phyloP scores from a whole-genome alignment of 2,113 vertebrate genomes.

The Nanger granti region DNA sequence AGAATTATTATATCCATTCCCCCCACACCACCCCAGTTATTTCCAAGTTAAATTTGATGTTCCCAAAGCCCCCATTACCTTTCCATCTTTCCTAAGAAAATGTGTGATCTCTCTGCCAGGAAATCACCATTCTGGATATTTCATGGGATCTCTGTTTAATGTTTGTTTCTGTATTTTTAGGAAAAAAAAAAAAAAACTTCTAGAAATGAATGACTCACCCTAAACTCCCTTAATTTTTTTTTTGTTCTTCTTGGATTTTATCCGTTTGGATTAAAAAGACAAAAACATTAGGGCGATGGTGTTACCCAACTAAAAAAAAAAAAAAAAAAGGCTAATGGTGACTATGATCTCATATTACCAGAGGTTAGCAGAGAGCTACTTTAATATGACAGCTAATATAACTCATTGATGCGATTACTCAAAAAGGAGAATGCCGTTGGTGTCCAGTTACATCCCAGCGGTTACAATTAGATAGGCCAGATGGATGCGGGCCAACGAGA shows the following conservation, averaged over 20 bases:
- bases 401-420: conserved; percentile 70
- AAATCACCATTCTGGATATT: neutral
- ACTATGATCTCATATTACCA: conserved; percentile 63
- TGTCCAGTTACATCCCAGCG: conserved; percentile 69
- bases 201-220: neutral
- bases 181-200: neutral
- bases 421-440: conserved; percentile 56
- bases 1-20: neutral
- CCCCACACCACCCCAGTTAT: neutral
- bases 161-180: neutral
- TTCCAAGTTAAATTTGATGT: neutral
- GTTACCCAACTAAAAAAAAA: conserved; percentile 30
- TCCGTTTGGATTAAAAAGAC: neutral
- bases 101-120: neutral
- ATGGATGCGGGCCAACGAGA: conserved; percentile 60
- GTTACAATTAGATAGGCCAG: conserved; percentile 66
- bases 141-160: neutral
- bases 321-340: conserved; percentile 22
- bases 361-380: conserved; percentile 71
- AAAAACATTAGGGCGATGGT: conserved; percentile 37
- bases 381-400: conserved; percentile 74
- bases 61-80: neutral
- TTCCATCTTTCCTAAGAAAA: neutral
- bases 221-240: neutral
- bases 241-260: neutral